Conservation (phyloP, 37 sponge, comb jelly and placozoan species). For the Lycopodina hypogea region DNA sequence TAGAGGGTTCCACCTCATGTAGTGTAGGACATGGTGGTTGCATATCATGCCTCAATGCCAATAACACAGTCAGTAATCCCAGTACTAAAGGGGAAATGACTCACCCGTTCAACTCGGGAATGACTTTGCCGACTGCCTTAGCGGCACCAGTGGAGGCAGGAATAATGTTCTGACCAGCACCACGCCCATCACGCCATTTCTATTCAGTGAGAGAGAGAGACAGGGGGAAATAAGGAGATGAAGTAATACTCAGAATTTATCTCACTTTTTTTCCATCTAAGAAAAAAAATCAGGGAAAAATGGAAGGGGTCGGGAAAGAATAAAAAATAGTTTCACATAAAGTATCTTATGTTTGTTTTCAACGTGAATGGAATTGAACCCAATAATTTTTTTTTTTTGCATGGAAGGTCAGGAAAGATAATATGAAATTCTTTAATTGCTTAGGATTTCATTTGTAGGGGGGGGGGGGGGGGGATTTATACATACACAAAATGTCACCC, state of each 20-base stretch:
- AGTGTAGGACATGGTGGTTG: too few relatives aligned
- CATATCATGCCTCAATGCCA: too few relatives aligned
- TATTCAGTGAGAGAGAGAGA: slow-evolving; percentile 28
- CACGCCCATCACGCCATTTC: slow-evolving; percentile 99
- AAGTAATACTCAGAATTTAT: neutral
- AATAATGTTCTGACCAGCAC: slow-evolving; percentile 96
- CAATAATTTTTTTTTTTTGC: too few relatives aligned
- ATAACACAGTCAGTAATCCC: neutral
- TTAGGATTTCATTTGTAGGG: too few relatives aligned
- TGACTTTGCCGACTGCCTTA: slow-evolving; percentile 99
- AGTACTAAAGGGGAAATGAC: neutral
- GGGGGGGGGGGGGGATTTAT: too few relatives aligned
- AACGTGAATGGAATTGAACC: too few relatives aligned
- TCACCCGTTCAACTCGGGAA: slow-evolving; percentile 87
- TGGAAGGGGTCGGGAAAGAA: neutral
- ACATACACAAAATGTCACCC: too few relatives aligned
- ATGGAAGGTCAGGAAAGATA: too few relatives aligned
- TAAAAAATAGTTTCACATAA: neutral
- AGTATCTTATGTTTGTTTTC: neutral
- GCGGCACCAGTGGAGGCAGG: slow-evolving; percentile 99
- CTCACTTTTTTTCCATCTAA: neutral
- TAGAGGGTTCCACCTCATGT: too few relatives aligned
- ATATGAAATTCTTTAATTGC: too few relatives aligned
- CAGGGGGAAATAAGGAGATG: neutral
- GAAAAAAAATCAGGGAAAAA: too few relatives aligned